Conservation (phyloP, 2,888 invertebrate genomes). For the Xiphydria camelus region DNA sequence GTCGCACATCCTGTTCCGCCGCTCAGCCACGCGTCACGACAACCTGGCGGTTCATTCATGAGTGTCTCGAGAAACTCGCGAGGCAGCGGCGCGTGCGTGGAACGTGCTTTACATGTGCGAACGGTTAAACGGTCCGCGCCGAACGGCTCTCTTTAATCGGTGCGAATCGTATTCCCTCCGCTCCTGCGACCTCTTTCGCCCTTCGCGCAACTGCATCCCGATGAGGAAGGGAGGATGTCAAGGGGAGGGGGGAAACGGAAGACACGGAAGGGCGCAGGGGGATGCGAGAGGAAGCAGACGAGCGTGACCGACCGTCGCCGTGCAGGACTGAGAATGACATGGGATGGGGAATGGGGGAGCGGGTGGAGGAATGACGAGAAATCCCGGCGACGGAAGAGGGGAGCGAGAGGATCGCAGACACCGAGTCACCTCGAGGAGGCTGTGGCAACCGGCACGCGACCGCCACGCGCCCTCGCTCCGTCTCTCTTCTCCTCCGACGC, state of each 20-base stretch:
- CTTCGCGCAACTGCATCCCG: no score
- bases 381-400: constrained; percentile 10
- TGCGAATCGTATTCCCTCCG: no score
- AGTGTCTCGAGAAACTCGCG: no score
- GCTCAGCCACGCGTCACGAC: not conserved
- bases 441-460: constrained; percentile 51
- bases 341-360: constrained; percentile 5
- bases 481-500: constrained; percentile 29
- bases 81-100: no score
- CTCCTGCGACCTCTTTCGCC: no score
- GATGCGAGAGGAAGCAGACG: constrained; percentile 1
- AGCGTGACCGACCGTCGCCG: constrained; percentile 3
- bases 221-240: not conserved
- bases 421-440: constrained; percentile 8
- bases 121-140: no score
- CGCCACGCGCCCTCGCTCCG: constrained; percentile 50
- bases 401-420: not conserved
- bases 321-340: constrained; percentile 4
- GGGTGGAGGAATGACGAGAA: constrained; percentile 7
- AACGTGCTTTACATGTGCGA: no score
- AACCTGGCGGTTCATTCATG: not conserved
- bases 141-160: no score
- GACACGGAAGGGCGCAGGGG: constrained; percentile 2
- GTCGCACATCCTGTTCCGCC: no score
- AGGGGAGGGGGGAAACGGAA: not conserved